Base-by-base conservation (phyloP, 2,888 invertebrate species). In the Cremastinae sp. region DNA sequence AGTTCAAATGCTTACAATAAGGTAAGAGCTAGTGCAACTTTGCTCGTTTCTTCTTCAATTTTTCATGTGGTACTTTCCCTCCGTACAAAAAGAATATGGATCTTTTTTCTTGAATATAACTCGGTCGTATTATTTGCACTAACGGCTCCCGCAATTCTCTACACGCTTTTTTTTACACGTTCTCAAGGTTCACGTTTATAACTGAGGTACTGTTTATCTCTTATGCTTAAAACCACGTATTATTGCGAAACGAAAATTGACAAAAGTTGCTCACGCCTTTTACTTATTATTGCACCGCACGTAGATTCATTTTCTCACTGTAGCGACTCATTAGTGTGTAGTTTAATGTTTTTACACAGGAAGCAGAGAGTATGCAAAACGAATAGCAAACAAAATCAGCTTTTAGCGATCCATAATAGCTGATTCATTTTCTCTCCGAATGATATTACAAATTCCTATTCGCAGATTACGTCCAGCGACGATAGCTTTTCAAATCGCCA, bases 1-100 rank as follows among this genome's bases (percentile, higher is more conserved):
- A 94, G 92, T 91, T 95, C 95, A 90, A 95, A 96, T 91, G 96
- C 95, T 91, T 96, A 96, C 91, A 96, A 96, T 92, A 96, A 96
- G 95, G 96, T 96, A 94, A 94, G 94, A 91, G 88, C 88, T 89
- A 89, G 88, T 79, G 84, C 85, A 81, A 82, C 81, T 81, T 82
- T 76, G 84, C 85, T 83, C 82, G 59, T 80, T 75, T 71, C 72
- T 75, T 76, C 73, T 74, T 78, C 43, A 61, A 43, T 73, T 74
- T 77, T 77, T 49, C 74, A 59, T 66, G 77, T 77, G 70, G 70
- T 76, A 61, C 64, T 58, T 69, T 70, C 39, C 53, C 37, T 28
- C 14, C 39, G 28, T 62, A 58, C 20, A 49, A 37, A 20, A 18
- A 51, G n/a, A 68, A 28, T 7, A 35, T n/a, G 5, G 1, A 51